phyloP scores from a whole-genome alignment of 2,888 invertebrate species.

The Sinodicranocentrus sp. region DNA sequence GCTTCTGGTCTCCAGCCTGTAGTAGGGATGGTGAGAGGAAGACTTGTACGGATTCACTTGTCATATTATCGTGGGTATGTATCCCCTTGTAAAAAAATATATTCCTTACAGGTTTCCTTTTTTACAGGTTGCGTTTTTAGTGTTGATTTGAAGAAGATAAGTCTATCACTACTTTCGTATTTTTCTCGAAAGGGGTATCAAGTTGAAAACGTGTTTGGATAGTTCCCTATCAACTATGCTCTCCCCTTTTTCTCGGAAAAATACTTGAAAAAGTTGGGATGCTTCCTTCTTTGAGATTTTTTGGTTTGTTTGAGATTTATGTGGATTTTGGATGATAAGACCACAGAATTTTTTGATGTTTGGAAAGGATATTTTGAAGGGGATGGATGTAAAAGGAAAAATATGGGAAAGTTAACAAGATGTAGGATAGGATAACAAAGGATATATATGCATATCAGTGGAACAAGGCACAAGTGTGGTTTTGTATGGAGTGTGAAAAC shows the following conservation, averaged over 20 bases:
- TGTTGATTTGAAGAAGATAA: slow-evolving; percentile 16
- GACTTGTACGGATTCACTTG: too few relatives aligned
- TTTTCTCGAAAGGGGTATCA: slow-evolving; percentile 3
- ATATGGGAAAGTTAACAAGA: not conserved
- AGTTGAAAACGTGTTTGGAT: slow-evolving; percentile 7
- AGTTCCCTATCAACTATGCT: slow-evolving; percentile 2
- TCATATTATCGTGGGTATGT: too few relatives aligned
- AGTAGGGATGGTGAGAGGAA: too few relatives aligned
- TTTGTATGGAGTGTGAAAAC: not conserved
- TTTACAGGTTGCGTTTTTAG: slow-evolving; percentile 17
- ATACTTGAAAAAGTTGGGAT: slow-evolving; percentile 42
- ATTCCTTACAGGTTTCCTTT: too few relatives aligned
- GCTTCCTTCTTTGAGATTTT: slow-evolving; percentile 43
- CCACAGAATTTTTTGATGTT: slow-evolving; percentile 44
- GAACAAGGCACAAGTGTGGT: not conserved
- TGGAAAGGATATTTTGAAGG: slow-evolving; percentile 34
- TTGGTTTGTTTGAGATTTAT: slow-evolving; percentile 59
- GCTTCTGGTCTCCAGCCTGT: too few relatives aligned
- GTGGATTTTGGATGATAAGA: slow-evolving; percentile 59
- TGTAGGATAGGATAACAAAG: not conserved
- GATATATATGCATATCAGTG: slow-evolving; percentile 9
- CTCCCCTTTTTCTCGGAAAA: not conserved
- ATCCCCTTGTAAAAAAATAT: too few relatives aligned
- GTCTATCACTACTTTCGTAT: not conserved
- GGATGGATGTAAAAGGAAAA: not conserved